Percentiles rank a stretch among this genome's conserved stretches.
These are phyloP conservation scores for Himantopus leucocephalus DNA, from an alignment of 2,113 vertebrate species.

Conservation along the genomic window DNA sequence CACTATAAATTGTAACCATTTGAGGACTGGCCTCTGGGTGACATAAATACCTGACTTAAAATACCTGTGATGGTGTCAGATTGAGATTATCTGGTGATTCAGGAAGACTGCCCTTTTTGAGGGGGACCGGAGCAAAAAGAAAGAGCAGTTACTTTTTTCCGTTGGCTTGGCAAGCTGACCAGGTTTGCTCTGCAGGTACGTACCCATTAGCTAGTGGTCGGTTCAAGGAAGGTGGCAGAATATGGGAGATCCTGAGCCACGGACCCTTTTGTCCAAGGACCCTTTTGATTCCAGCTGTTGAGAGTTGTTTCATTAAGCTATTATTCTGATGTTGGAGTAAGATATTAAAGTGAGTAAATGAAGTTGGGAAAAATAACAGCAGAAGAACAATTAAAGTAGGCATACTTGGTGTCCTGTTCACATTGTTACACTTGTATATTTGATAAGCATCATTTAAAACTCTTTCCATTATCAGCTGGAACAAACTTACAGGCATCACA, in stretches of 20 bases:
- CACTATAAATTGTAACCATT: background rate
- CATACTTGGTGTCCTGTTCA: background rate
- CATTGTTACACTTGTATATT: background rate
- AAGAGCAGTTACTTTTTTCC: background rate
- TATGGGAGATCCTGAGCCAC: background rate
- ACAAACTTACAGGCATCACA: background rate
- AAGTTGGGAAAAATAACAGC: background rate
- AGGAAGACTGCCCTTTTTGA: background rate
- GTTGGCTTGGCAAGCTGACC: background rate
- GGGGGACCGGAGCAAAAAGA: background rate
- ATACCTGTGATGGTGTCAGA: background rate
- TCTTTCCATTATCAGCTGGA: background rate
- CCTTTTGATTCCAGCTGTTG: background rate
- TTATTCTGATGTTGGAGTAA: background rate
- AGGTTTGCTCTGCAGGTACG: background rate
- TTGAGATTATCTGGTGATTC: background rate
- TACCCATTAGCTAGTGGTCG: background rate
- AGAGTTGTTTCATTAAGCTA: background rate
- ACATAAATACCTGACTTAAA: background rate
- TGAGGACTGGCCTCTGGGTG: background rate
- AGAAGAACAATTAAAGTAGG: background rate
- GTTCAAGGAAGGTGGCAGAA: background rate
- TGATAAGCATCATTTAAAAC: constrained; percentile 22
- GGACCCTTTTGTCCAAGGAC: background rate
- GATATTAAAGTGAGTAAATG: background rate